Evolutionary conservation across 1,140 invertebrate species (phyloP).

Genomic region (Trichomalopsis sarcophagae): DNA sequence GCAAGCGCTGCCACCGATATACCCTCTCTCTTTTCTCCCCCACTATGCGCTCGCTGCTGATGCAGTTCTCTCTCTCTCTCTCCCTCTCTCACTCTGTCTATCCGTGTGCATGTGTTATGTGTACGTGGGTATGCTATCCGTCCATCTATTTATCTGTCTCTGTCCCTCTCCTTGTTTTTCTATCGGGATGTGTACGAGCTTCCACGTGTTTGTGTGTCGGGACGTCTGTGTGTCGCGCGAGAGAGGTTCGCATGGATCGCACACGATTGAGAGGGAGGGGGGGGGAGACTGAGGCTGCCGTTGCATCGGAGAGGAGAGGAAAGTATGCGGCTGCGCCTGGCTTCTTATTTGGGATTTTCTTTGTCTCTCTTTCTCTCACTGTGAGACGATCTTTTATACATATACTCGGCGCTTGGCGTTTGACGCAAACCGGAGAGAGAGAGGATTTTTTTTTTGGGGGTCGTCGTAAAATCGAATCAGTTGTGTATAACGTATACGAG

Average conservation of each 20-base stretch:
- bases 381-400: not conserved
- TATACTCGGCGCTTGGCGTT: not conserved
- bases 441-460: not conserved
- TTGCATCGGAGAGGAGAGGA: not conserved
- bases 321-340: conserved; percentile 17
- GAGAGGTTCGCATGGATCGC: not conserved
- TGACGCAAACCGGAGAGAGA: not conserved
- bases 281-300: not conserved
- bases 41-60: not conserved
- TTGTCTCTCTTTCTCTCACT: not conserved
- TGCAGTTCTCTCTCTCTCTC: not conserved
- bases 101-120: no score
- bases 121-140: not conserved
- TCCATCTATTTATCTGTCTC: conserved; percentile 17
- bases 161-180: not conserved
- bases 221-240: not conserved
- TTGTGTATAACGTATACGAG: not conserved
- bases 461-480: not conserved
- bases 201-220: not conserved
- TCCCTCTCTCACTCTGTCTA: not conserved
- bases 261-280: not conserved
- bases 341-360: conserved; percentile 44
- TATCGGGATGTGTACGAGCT: not conserved
- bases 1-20: not conserved
- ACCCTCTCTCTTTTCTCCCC: not conserved